These are phyloP conservation scores for Sialia sialis DNA, from an alignment of 2,113 vertebrate species.

Conservation along the genomic window DNA sequence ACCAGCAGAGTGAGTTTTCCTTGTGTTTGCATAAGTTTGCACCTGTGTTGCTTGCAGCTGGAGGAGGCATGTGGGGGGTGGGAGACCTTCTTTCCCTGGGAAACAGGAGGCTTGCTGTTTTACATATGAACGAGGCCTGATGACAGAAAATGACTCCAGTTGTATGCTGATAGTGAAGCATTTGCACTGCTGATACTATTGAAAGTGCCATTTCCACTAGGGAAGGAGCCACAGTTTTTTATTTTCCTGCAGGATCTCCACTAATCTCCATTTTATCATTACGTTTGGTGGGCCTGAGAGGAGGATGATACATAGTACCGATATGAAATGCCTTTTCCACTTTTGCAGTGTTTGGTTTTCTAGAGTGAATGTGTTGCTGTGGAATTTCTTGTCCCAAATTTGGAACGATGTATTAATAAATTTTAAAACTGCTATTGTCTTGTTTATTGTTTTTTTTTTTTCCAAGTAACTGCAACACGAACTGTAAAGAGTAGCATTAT, in stretches of 20 bases:
- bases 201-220: slow-evolving; percentile 33
- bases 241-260: neutral
- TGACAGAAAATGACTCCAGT: slow-evolving; percentile 27
- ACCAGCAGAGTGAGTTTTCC: slow-evolving; percentile 52
- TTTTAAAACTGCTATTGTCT: neutral
- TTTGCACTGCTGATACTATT: neutral
- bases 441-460: neutral
- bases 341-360: neutral
- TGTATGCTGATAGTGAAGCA: slow-evolving; percentile 58
- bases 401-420: neutral
- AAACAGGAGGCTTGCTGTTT: slow-evolving; percentile 16
- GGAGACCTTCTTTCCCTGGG: neutral
- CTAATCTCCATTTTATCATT: neutral
- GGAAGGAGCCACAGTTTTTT: slow-evolving; percentile 1
- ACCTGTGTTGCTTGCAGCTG: slow-evolving; percentile 56
- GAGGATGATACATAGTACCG: neutral
- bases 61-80: neutral
- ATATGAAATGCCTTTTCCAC: neutral
- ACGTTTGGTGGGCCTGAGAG: neutral
- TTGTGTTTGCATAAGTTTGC: slow-evolving; percentile 37
- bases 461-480: slow-evolving; percentile 11
- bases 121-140: slow-evolving; percentile 61
- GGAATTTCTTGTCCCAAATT: neutral
- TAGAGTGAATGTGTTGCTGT: neutral
- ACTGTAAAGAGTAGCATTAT: neutral